Percentiles rank a stretch among this genome's conserved stretches.
Conservation (phyloP, 92 coral and sea anemone genomes). For the Phenganax subtilis region DNA sequence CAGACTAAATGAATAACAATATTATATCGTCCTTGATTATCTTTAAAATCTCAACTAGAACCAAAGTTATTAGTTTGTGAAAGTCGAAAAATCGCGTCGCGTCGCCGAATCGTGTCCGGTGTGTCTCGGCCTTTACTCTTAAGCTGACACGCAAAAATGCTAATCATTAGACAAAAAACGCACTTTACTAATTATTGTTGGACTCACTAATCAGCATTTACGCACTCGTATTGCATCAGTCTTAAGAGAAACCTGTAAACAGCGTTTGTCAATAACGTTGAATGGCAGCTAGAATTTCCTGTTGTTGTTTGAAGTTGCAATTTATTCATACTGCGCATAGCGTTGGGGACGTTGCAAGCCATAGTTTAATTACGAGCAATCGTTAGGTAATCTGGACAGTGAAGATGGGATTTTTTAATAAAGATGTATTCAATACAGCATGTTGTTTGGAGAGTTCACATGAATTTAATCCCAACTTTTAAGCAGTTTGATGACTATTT, state of each 20-base stretch:
- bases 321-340: slow-evolving; percentile 19
- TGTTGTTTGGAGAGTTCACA: too few species aligned
- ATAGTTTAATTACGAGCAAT: not conserved
- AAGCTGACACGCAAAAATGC: too few species aligned
- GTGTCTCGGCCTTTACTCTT: too few species aligned
- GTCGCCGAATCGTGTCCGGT: too few species aligned
- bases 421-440: too few species aligned
- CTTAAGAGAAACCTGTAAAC: not conserved
- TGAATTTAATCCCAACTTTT: too few species aligned
- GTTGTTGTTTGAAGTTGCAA: slow-evolving; percentile 17
- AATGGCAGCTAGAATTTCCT: not conserved
- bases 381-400: not conserved
- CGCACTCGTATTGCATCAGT: not conserved
- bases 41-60: too few species aligned
- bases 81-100: too few species aligned
- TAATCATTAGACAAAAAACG: not conserved
- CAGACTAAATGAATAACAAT: too few species aligned
- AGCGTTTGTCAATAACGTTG: not conserved
- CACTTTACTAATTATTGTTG: not conserved
- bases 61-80: too few species aligned
- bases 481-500: too few species aligned
- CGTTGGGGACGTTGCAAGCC: not conserved
- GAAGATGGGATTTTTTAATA: not conserved
- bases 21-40: too few species aligned
- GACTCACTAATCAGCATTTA: not conserved